phyloP scores from a whole-genome alignment of 2,113 vertebrate species.

The Piprites chloris region DNA sequence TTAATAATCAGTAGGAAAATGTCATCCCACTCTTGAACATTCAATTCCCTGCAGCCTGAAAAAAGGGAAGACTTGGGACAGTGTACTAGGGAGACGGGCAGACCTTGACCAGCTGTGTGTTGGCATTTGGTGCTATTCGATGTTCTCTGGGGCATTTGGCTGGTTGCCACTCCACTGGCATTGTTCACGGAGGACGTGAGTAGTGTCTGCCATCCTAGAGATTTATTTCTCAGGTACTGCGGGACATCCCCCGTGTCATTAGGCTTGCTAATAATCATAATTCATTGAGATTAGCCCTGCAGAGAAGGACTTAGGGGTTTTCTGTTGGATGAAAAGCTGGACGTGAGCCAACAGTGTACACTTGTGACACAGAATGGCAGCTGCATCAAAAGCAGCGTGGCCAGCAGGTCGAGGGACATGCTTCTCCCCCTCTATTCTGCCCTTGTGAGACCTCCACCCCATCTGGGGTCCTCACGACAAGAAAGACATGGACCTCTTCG shows the following conservation, averaged over 20 bases:
- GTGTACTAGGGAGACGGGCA: fast-evolving
- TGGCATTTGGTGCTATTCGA: neutral
- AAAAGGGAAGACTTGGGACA: neutral
- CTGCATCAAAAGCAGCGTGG: neutral
- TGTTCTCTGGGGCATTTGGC: neutral
- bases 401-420: neutral
- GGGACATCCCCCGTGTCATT: neutral
- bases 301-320: neutral
- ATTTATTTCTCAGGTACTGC: neutral
- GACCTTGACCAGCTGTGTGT: neutral
- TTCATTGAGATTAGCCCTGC: neutral
- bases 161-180: neutral
- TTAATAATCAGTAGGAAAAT: neutral
- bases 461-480: neutral
- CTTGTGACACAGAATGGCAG: neutral
- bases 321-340: neutral
- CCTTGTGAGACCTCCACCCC: neutral
- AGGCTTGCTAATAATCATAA: neutral
- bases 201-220: neutral
- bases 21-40: neutral
- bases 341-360: neutral
- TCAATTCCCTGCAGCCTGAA: neutral
- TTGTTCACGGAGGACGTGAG: neutral
- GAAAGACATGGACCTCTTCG: neutral
- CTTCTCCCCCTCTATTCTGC: neutral